Evolutionary conservation across 2,113 vertebrate genomes (phyloP), one percentile per base, ranked within the genome.

Genomic region (Cheirogaleus medius): DNA sequence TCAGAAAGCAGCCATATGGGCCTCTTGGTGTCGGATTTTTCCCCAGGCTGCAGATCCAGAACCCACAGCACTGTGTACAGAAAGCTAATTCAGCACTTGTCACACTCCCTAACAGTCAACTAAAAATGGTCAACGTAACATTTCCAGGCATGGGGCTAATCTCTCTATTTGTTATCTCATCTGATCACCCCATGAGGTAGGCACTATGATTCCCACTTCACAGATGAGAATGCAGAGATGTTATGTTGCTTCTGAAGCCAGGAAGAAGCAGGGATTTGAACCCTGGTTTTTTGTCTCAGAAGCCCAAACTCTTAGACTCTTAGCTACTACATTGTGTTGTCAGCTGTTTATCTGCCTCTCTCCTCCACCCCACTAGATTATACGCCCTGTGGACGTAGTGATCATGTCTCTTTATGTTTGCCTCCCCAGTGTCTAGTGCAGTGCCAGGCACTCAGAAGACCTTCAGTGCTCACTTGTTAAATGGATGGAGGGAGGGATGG

Each of bases 131-230:
- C 37, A 83, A 39, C 18, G 47, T 54, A 87, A 44, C n/a, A 34
- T 5, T 4, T 10, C 34, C 63, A 29, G 27, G 63, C 76, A 44
- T 1, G 14, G 60, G 63, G 49, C 37, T 63, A 27, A 42, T 17
- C 76, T 90, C 25, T 58, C 18, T 34, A 32, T 34, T 5, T 60
- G 21, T 64, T n/a, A 78, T 73, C 60, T 91, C 32, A 15, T 56
- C 27, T 37, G 39, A n/a, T 94, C n/a, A 64, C 7, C 60, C 23
- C 47, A 32, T 5, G 29, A 60, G 6, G 74, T 9, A 37, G 12
- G 47, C 32, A 49, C 23, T 29, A 68, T 21, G 17, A 87, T 44
- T 54, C 71, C 56, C 76, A 85, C 74, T 80, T 91, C 94, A 63
- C 69, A 86, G 82, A 80, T 39, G 17, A 39, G 42, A 69, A 66